Evolutionary conservation across 2,797 vertebrate genomes (phyloP).

Genomic region (Cynodonichthys magdalenae): DNA sequence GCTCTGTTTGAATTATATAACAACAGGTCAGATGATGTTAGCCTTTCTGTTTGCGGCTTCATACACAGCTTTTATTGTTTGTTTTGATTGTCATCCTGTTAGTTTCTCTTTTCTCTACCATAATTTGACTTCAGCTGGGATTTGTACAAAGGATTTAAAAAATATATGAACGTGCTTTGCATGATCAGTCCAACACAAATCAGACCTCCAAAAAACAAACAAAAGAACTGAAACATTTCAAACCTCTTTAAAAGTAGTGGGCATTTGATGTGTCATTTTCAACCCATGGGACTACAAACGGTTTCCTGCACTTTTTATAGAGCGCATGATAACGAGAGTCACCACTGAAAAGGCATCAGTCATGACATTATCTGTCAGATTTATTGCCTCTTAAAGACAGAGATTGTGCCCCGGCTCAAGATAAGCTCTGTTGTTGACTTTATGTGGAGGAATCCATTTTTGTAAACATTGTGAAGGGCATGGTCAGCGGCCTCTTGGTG

Average conservation of each 20-base stretch:
- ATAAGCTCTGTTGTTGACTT: slow-evolving; percentile 29
- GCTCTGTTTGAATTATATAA: too few species aligned
- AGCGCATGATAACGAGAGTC: slow-evolving; percentile 48
- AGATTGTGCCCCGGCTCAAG: slow-evolving; percentile 20
- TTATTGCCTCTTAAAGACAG: slow-evolving; percentile 38
- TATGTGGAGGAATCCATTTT: slow-evolving; percentile 12
- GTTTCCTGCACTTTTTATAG: slow-evolving; percentile 51
- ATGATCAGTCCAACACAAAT: neutral
- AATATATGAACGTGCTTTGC: neutral
- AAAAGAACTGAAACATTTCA: neutral
- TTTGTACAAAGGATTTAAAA: slow-evolving; percentile 8
- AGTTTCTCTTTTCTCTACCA: neutral
- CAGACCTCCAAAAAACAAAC: neutral
- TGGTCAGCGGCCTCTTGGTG: neutral
- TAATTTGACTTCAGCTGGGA: neutral
- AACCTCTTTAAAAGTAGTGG: slow-evolving; percentile 1
- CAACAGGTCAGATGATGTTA: too few species aligned
- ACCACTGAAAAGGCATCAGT: slow-evolving; percentile 34
- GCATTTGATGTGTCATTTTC: slow-evolving; percentile 36
- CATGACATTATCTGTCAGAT: slow-evolving; percentile 40
- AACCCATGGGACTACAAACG: slow-evolving; percentile 31
- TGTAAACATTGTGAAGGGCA: neutral
- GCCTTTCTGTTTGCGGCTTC: neutral
- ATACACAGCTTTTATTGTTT: too few species aligned
- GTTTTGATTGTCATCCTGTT: neutral